Evolutionary conservation across 1,140 invertebrate genomes (phyloP).

Genomic region (Aricia agestis): DNA sequence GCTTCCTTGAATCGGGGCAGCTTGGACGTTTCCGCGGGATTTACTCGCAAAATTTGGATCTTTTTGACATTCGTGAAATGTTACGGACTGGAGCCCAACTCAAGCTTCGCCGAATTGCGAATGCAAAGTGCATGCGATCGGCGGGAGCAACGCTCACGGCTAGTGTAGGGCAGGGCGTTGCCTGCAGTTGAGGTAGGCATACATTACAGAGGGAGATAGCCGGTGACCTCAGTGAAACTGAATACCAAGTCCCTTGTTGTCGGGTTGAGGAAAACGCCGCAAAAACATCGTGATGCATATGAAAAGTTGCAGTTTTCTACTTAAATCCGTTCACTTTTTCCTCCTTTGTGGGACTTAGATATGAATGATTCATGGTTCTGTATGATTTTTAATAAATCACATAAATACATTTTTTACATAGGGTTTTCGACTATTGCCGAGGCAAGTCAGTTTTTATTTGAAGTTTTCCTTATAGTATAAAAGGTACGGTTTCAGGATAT

Average conservation of each 20-base stretch:
- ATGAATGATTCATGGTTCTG: no score
- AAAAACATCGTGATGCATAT: background rate
- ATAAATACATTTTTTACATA: no score
- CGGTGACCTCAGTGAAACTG: constrained; percentile 38
- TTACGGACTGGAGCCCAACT: background rate
- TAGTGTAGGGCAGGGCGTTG: constrained; percentile 56
- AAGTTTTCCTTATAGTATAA: no score
- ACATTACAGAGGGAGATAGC: constrained; percentile 52
- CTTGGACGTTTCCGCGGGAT: no score
- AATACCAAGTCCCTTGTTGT: background rate
- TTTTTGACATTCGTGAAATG: background rate
- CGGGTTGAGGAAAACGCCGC: background rate
- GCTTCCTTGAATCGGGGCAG: no score
- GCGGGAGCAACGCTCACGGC: constrained; percentile 14
- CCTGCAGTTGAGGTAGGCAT: constrained; percentile 55
- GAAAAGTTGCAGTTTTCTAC: no score
- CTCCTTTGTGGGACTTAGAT: no score
- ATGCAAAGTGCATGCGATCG: constrained; percentile 7
- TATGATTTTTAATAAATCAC: no score
- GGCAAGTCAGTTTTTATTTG: no score
- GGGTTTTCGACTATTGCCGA: no score
- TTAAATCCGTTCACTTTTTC: no score
- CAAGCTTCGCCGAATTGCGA: background rate
- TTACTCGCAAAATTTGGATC: background rate
- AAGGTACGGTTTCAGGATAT: no score